phyloP scores from a whole-genome alignment of 2,797 vertebrate genomes.

The Rhinoraja longicauda region DNA sequence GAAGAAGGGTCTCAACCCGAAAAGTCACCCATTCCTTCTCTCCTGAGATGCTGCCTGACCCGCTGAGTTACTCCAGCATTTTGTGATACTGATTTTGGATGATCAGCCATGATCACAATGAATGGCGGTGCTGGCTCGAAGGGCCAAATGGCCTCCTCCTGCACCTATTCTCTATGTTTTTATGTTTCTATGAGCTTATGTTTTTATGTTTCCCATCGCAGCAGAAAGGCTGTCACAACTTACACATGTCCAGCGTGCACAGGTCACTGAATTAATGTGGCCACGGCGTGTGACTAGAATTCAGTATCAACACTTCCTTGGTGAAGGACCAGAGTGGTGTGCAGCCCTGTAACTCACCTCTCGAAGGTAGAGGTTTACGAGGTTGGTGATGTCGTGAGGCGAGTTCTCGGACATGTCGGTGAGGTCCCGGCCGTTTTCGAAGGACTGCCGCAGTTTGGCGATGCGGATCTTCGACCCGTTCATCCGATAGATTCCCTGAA shows the following conservation, averaged over 20 bases:
- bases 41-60: too few species aligned
- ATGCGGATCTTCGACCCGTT: conserved; percentile 84
- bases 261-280: not conserved
- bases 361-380: conserved; percentile 88
- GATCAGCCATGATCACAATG: too few species aligned
- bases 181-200: too few species aligned
- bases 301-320: not conserved
- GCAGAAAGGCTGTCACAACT: not conserved
- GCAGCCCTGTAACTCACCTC: conserved; percentile 60
- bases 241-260: not conserved
- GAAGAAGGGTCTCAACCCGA: too few species aligned
- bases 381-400: conserved; percentile 80
- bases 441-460: conserved; percentile 79
- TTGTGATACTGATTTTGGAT: too few species aligned
- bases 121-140: too few species aligned
- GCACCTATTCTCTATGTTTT: too few species aligned
- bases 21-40: too few species aligned
- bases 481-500: conserved; percentile 82
- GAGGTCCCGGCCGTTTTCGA: conserved; percentile 73
- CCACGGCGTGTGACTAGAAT: not conserved
- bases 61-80: too few species aligned
- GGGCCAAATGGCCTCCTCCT: too few species aligned
- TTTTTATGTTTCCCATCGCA: too few species aligned
- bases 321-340: not conserved
- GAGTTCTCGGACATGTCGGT: conserved; percentile 82